Conservation (phyloP, 2,888 invertebrate genomes). For the Chloroclysta siterata region DNA sequence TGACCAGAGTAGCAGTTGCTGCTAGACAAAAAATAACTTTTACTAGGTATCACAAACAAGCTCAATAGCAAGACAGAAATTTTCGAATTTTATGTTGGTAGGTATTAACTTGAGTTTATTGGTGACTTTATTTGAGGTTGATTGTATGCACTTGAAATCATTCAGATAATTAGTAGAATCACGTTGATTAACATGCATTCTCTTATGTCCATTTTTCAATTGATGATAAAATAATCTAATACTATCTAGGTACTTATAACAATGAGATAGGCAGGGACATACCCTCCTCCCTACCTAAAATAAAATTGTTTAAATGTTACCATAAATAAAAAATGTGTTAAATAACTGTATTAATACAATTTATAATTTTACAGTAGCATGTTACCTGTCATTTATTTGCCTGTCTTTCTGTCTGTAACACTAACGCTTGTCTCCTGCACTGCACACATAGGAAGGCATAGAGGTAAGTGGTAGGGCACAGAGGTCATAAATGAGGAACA, state of each 20-base stretch:
- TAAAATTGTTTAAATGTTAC: too few species aligned
- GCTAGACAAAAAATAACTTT: not conserved
- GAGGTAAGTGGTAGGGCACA: conserved; percentile 72
- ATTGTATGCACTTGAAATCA: conserved; percentile 1
- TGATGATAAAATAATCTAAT: not conserved
- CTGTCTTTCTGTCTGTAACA: conserved; percentile 74
- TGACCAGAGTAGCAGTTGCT: too few species aligned
- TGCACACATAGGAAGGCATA: conserved; percentile 81
- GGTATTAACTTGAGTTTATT: too few species aligned
- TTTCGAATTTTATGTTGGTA: too few species aligned
- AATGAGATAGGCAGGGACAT: too few species aligned
- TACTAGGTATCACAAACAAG: too few species aligned
- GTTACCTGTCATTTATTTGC: conserved; percentile 67
- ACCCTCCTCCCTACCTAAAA: too few species aligned
- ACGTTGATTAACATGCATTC: not conserved
- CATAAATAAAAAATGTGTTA: not conserved
- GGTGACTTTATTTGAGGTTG: not conserved
- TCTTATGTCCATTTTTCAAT: not conserved
- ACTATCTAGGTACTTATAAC: too few species aligned
- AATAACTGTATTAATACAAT: not conserved
- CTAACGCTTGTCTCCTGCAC: conserved; percentile 76
- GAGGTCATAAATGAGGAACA: too few species aligned
- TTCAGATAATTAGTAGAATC: not conserved
- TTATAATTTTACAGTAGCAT: conserved; percentile 51
- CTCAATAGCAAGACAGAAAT: too few species aligned